Percentiles rank a stretch among this genome's conserved stretches.
phyloP scores from a whole-genome alignment of 2,888 invertebrate species.

The Agrochola macilenta region DNA sequence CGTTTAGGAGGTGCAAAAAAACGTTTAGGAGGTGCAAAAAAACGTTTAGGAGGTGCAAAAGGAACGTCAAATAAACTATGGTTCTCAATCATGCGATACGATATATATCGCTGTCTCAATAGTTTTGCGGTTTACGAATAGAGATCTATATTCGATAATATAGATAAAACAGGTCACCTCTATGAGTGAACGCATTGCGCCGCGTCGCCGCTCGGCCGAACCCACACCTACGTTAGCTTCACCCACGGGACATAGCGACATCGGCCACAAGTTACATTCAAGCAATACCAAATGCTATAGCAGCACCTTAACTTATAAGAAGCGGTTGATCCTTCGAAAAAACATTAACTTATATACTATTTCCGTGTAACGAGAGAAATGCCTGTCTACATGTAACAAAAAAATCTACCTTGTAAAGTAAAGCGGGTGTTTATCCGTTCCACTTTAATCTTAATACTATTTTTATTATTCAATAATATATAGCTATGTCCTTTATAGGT shows the following conservation, averaged over 20 bases:
- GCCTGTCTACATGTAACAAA: slow-evolving; percentile 61
- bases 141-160: slow-evolving; percentile 70
- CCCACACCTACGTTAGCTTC: slow-evolving; percentile 78
- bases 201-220: slow-evolving; percentile 75
- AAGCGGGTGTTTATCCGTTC: slow-evolving; percentile 86
- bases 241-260: slow-evolving; percentile 84
- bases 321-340: slow-evolving; percentile 72
- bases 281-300: slow-evolving; percentile 69
- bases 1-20: too few relatives aligned
- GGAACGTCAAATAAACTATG: not conserved
- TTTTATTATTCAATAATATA: slow-evolving; percentile 87
- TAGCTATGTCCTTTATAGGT: slow-evolving; percentile 88
- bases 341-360: slow-evolving; percentile 66
- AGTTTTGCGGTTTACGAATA: slow-evolving; percentile 61
- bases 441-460: slow-evolving; percentile 81
- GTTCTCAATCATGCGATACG: not conserved
- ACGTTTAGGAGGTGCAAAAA: too few relatives aligned
- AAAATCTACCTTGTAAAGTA: slow-evolving; percentile 84
- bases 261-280: slow-evolving; percentile 82
- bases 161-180: slow-evolving; percentile 73
- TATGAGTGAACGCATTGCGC: slow-evolving; percentile 68
- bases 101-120: not conserved
- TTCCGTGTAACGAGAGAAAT: slow-evolving; percentile 61
- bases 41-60: not conserved
- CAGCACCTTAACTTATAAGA: slow-evolving; percentile 42